Base-by-base conservation (phyloP, 1,140 invertebrate species). In the Cydia pomonella region DNA sequence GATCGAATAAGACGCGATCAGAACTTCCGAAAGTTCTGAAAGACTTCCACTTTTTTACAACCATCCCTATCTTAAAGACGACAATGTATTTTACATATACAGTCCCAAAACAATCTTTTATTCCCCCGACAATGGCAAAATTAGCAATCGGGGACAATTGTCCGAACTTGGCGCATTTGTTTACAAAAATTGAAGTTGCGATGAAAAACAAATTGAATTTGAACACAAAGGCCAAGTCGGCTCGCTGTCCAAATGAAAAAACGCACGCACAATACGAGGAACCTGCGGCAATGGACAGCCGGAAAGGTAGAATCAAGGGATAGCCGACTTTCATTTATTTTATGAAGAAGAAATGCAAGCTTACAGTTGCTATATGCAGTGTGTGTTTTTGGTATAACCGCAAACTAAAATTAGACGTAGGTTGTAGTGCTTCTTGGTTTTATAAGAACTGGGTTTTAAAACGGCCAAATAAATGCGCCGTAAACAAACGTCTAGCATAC, bases 171-270 rank as follows among this genome's bases (percentile, higher is more conserved):
- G 64, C 18, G n/a, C 64, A 18, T 69, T 69, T 69, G 64, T 69
- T 69, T 69, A 69, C 64, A 69, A 18, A 69, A 38, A 69, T 69
- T 69, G 64, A 38, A n/a, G 33, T 7, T 33, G 29, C 64, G 64
- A 69, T 69, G 64, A 69, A 69, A 33, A 69, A 69, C 64, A 69
- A 69, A 69, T 69, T 69, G 64, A 69, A 69, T 69, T 69, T 41
- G 27, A 23, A 33, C 64, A 66, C 63, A 69, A 69, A 69, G 64
- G 64, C 27, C 29, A 13, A 33, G 64, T 69, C 33, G 21, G 25
- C 9, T 63, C 62, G 62, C 18, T 69, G 64, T 18, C 64, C 29
- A 69, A 69, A 69, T 69, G 64, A 69, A 69, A 69, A 33, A 69
- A 33, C 64, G 64, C 64, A 69, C 64, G 64, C 64, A 69, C 64